Evolutionary conservation across 2,888 invertebrate species (phyloP), one percentile per base, ranked within the genome.

Genomic region (Nomada ferruginata): DNA sequence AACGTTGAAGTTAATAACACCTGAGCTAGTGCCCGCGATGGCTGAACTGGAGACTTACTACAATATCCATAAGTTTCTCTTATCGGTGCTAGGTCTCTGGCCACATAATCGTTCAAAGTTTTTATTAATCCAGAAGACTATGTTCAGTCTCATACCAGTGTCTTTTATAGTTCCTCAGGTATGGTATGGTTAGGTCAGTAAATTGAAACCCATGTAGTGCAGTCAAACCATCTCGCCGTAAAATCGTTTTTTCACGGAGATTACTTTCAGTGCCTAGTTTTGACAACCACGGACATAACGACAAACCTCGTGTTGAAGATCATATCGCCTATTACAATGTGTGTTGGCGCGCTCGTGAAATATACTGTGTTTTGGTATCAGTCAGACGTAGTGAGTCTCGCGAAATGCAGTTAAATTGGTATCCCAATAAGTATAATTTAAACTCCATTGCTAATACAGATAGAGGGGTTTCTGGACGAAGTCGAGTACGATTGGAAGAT

Each of bases 61-160:
- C 15, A 47, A 26, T 20, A 0, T 47, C 2, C 15, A 9, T 20
- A 53, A 7, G 11, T 15, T 0, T 42, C 29, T 70, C 4, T 42
- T 76, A 23, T 44, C 61, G 7, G 0, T 10, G 3, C 2, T 76
- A 26, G 76, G 76, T 18, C 55, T 76, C 15, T 76, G 76, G 76
- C 76, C 76, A n/a, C 50, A 59, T 18, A 20, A 52, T 1, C 23
- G 13, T 15, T 18, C 10, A 20, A 53, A 5, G 44, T 7, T 36
- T 20, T 15, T 15, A 1, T 7, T 15, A 11, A 7, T 74, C 10
- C 20, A 15, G 20, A 74, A 50, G 15, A 20, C 15, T 42, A 11
- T 52, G 5, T 11, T 53, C 52, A 52, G 36, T n/a, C 15, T 71
- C 9, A 18, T 7, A 23, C n/a, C 1, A 0, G 36, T 53, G 18